Conservation (phyloP, 2,888 invertebrate genomes). For the Ophion ventricosus region DNA sequence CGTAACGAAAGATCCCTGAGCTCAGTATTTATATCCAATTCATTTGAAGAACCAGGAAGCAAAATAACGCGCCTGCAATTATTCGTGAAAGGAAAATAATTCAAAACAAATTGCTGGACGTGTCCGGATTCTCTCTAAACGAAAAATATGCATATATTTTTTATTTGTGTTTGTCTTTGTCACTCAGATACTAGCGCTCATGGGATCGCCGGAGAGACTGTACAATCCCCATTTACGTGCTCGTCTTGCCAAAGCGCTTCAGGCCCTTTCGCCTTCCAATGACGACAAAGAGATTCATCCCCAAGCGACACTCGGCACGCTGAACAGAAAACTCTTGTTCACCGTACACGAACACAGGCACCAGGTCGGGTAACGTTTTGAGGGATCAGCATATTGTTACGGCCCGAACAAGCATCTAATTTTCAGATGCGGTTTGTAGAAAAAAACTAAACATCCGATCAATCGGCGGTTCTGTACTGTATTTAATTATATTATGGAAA, state of each 20-base stretch:
- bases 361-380: conserved; percentile 84
- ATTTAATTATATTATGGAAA: not conserved
- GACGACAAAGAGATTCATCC: conserved; percentile 84
- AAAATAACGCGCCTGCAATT: not conserved
- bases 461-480: not conserved
- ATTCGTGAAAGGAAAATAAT: not conserved
- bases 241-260: conserved; percentile 94
- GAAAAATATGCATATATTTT: conserved; percentile 5
- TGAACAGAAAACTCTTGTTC: conserved; percentile 90
- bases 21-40: not conserved
- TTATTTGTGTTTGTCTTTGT: not conserved
- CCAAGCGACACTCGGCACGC: conserved; percentile 83
- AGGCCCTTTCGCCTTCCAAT: conserved; percentile 91
- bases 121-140: not conserved
- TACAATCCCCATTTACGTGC: conserved; percentile 97
- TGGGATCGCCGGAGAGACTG: conserved; percentile 92
- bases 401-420: not conserved
- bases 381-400: not conserved
- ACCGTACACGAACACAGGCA: conserved; percentile 89
- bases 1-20: conserved; percentile 8
- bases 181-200: conserved; percentile 89
- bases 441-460: not conserved
- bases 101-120: not conserved
- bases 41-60: not conserved
- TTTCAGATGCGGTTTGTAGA: not conserved